Evolutionary conservation across 1,140 invertebrate species (phyloP), one percentile per base, ranked within the genome.

Genomic region (Spodoptera frugiperda): DNA sequence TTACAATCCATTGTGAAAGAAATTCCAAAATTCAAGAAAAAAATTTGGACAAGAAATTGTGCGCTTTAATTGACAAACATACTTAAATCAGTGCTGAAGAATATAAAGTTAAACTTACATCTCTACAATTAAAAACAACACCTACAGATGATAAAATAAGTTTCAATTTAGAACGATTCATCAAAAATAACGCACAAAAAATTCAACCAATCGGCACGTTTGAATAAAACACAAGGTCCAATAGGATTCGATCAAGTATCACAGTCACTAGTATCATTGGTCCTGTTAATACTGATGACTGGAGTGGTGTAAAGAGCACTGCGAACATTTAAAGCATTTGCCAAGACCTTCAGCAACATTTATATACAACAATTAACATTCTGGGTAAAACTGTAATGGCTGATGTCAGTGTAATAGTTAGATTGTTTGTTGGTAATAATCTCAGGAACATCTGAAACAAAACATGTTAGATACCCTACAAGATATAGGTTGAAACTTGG

Each of bases 281-380:
- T 10, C n/a, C 8, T n/a, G 19, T 19, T 39, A 17, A 54, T 44
- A 65, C 57, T 61, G 61, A 61, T 61, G 61, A 74, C 19, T 4
- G 71, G 30, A 3, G 9, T 53, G 75, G 72, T 79, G 77, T 83
- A 87, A 89, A 88, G 84, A 87, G 81, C 63, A 77, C 78, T 87
- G 74, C 61, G 71, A 89, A 93, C 91, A 93, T 85, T 87, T 83
- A 93, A 93, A 93, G 91, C 91, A 82, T 83, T 87, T 89, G 85
- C 89, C 86, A 90, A 90, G 82, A 89, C 89, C 87, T 67, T 78
- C 84, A 91, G 86, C 90, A 59, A 91, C 89, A 92, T 80, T 82
- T 80, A 84, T 88, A 78, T 84, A 86, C 81, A 89, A 79, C 78
- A 75, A 19, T 68, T 71, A 73, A 17, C 25, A 53, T 53, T 63